Percentiles rank a stretch among this genome's conserved stretches.
Conservation (phyloP, 1,140 invertebrate species). For the Tenebrio molitor region DNA sequence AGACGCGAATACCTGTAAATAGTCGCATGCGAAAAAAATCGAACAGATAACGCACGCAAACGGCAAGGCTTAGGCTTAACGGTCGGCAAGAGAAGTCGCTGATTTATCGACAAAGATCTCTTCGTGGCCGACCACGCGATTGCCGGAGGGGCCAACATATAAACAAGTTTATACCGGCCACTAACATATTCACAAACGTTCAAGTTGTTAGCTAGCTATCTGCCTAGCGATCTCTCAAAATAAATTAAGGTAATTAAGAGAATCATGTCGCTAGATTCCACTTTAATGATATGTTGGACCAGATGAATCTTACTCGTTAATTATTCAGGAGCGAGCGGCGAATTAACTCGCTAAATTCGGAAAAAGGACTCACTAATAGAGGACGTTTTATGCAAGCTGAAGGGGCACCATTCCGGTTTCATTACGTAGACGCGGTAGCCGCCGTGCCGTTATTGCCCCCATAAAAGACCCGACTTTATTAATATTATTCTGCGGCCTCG, state of each 20-base stretch:
- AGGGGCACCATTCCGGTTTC: slow-evolving; percentile 18
- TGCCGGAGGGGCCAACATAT: slow-evolving; percentile 53
- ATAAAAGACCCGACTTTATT: slow-evolving; percentile 24
- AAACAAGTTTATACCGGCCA: slow-evolving; percentile 58
- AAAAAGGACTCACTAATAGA: slow-evolving; percentile 24
- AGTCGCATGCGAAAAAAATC: slow-evolving; percentile 48
- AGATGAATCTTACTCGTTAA: slow-evolving; percentile 61
- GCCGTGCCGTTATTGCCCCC: not conserved
- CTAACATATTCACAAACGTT: slow-evolving; percentile 57
- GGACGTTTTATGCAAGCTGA: not conserved
- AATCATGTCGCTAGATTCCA: slow-evolving; percentile 65
- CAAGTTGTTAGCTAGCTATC: slow-evolving; percentile 57
- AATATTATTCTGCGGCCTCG: slow-evolving; percentile 10
- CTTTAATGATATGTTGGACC: slow-evolving; percentile 64
- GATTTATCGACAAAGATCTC: slow-evolving; percentile 58
- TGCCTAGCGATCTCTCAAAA: slow-evolving; percentile 60
- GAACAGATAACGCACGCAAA: slow-evolving; percentile 48
- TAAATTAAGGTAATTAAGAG: slow-evolving; percentile 66
- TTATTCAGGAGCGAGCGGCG: slow-evolving; percentile 48
- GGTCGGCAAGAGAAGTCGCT: slow-evolving; percentile 50
- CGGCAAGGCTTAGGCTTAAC: slow-evolving; percentile 38
- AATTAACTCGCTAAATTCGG: slow-evolving; percentile 45
- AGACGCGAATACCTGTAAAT: slow-evolving; percentile 51
- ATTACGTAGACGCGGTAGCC: not conserved
- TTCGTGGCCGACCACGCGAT: slow-evolving; percentile 55